A percentile compares a stretch with the other conserved stretches of the same genome.
Evolutionary conservation across 2,113 vertebrate species (phyloP).

Genomic region (Glaucomys volans): DNA sequence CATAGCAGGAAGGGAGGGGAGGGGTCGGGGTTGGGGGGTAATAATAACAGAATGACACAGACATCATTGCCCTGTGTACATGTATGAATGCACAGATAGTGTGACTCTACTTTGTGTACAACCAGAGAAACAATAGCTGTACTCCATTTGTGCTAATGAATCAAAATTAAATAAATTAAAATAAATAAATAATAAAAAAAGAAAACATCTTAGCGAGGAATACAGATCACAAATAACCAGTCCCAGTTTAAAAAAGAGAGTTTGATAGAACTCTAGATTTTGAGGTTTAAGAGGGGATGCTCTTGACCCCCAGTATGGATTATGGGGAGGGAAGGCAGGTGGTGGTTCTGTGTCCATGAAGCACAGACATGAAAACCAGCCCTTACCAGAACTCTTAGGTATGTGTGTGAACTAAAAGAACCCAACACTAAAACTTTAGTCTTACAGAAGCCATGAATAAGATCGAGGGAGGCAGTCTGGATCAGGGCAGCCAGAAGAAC

Average conservation of each 20-base stretch:
- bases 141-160: too few relatives aligned
- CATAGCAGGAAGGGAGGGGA: too few relatives aligned
- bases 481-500: too few relatives aligned
- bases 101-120: too few relatives aligned
- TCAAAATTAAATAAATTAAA: too few relatives aligned
- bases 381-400: background rate
- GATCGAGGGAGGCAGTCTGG: background rate
- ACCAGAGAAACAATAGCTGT: too few relatives aligned
- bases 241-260: background rate
- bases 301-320: background rate
- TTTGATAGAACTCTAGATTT: background rate
- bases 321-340: background rate
- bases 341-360: background rate
- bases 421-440: background rate
- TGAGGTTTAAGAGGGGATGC: background rate
- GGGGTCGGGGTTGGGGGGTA: too few relatives aligned
- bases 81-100: too few relatives aligned
- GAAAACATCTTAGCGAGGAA: background rate
- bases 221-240: background rate
- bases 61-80: too few relatives aligned
- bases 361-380: background rate
- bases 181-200: too few relatives aligned
- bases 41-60: too few relatives aligned
- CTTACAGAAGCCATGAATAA: background rate
- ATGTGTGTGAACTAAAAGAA: background rate